Conservation (phyloP, 2,113 vertebrate species). For the Pygoscelis adeliae region DNA sequence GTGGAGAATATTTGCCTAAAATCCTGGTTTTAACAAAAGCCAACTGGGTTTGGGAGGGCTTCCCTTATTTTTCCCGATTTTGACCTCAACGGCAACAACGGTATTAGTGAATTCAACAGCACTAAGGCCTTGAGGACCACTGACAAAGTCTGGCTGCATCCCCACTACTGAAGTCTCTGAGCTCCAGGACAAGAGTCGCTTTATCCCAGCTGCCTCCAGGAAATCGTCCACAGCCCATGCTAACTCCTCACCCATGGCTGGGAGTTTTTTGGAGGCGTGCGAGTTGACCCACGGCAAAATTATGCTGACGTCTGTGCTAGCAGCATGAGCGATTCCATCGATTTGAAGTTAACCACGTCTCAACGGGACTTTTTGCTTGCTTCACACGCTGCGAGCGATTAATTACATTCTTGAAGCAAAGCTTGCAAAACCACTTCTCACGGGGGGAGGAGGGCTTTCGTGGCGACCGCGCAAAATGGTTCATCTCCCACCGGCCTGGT, state of each 20-base stretch:
- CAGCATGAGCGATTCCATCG: not conserved
- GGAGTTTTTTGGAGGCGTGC: not conserved
- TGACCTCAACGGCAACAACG: fast-evolving
- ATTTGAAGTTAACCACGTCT: not conserved
- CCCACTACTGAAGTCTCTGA: not conserved
- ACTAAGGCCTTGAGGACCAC: not conserved
- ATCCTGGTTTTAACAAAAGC: not conserved
- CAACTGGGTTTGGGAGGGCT: not conserved
- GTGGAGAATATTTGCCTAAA: not conserved
- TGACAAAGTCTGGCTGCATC: not conserved
- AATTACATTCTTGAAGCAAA: not conserved
- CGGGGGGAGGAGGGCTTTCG: fast-evolving
- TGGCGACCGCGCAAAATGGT: fast-evolving
- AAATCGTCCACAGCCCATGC: not conserved
- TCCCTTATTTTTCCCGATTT: not conserved
- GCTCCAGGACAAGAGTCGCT: not conserved
- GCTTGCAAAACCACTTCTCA: not conserved
- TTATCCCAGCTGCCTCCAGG: not conserved
- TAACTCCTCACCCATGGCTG: not conserved
- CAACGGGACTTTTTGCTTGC: not conserved
- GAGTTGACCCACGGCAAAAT: not conserved
- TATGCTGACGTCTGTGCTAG: not conserved
- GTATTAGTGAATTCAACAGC: not conserved
- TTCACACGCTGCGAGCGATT: fast-evolving
- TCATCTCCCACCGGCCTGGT: fast-evolving